Conservation (phyloP, 2,797 vertebrate species). For the Cyclura pinguis region DNA sequence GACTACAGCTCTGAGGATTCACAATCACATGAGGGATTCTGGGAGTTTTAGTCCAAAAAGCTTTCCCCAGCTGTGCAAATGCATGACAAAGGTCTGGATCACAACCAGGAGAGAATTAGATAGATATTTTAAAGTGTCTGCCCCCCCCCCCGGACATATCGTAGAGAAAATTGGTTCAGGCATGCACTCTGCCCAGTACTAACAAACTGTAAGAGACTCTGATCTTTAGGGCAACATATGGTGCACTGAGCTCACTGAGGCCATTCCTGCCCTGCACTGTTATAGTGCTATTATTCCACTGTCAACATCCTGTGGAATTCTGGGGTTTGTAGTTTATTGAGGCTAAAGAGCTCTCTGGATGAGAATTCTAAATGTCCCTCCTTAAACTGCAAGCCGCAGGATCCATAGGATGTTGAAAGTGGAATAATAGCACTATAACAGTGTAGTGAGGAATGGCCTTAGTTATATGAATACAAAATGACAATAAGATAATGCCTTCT, state of each 20-base stretch:
- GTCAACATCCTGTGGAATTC: too few relatives aligned
- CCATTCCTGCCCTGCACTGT: too few relatives aligned
- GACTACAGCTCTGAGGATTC: background rate
- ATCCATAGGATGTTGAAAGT: too few relatives aligned
- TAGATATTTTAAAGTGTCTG: background rate
- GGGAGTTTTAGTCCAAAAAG: background rate
- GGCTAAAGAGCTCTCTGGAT: too few relatives aligned
- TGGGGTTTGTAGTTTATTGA: too few relatives aligned
- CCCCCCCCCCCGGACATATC: background rate
- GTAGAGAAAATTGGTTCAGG: background rate
- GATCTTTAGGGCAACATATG: background rate
- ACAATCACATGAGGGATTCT: background rate
- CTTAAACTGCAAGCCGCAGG: too few relatives aligned
- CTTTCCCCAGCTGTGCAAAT: background rate
- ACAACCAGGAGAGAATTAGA: background rate
- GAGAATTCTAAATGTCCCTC: too few relatives aligned
- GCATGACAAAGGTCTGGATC: background rate
- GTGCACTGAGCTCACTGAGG: background rate
- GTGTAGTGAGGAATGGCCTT: too few relatives aligned
- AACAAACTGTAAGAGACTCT: background rate
- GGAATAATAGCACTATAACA: too few relatives aligned
- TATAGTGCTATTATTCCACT: too few relatives aligned
- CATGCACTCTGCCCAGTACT: background rate
- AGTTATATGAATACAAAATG: slow-evolving; percentile 1
- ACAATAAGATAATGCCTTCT: background rate